Evolutionary conservation across 2,888 invertebrate species (phyloP), one percentile per base, ranked within the genome.

Genomic region (Bedellia somnulentella): DNA sequence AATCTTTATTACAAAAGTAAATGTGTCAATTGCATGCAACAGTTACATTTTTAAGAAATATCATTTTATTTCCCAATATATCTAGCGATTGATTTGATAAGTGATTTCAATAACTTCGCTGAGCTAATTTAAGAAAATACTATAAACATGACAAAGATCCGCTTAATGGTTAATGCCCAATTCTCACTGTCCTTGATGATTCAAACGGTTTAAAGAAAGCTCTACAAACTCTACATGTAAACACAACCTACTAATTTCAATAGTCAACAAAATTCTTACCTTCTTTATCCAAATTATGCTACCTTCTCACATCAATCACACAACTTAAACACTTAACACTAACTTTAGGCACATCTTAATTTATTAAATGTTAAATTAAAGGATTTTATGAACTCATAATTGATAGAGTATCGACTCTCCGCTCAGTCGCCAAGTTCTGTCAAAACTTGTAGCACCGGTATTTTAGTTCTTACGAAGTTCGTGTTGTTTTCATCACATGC

Each of bases 381-480:
- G n/a, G n/a, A n/a, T n/a, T n/a, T n/a, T n/a, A n/a, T n/a, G n/a
- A n/a, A n/a, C 44, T 42, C 39, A 46, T 40, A 50, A 46, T 58
- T 45, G n/a, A n/a, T n/a, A n/a, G n/a, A n/a, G n/a, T n/a, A n/a
- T 49, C 49, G 48, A 48, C 44, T 41, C 44, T 37, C 39, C 38
- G 52, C 58, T 49, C 53, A 49, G 63, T 60, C 70, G 52, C 51
- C 57, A 56, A 53, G 56, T 56, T 62, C 64, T 71, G 71, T 73
- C 73, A 75, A 75, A 73, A 71, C 62, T 70, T 68, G 73, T 59
- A 57, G 52, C 61, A 64, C 73, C 67, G 66, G 73, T 67, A 52
- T 49, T 45, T 42, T 45, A 46, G 46, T 46, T 46, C 47, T 49
- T 57, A 51, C 55, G 49, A 56, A 47, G 42, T 46, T 36, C 41